Conservation (phyloP, 2,113 vertebrate species). For the Gadus chalcogrammus region DNA sequence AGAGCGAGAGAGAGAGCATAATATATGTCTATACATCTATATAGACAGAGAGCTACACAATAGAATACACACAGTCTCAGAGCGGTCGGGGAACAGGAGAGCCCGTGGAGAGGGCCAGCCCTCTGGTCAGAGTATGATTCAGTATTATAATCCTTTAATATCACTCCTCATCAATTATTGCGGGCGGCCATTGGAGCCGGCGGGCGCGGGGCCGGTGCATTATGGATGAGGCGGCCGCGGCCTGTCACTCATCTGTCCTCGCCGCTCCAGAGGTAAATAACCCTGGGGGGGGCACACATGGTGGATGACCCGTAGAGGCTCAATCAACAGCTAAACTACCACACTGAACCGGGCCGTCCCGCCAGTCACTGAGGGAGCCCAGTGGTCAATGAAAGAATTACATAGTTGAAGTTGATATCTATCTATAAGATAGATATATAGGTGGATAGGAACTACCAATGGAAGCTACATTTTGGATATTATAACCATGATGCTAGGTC, state of each 20-base stretch:
- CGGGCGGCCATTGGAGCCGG: slow-evolving; percentile 43
- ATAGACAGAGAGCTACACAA: not conserved
- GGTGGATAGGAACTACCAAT: no score
- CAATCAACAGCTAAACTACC: no score
- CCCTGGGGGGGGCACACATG: slow-evolving; percentile 46
- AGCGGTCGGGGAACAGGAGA: not conserved
- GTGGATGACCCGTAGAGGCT: slow-evolving; percentile 14
- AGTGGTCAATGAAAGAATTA: no score
- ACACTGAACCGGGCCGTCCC: no score
- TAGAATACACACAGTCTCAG: not conserved
- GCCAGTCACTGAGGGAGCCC: no score
- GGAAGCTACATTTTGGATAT: no score
- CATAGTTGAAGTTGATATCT: no score
- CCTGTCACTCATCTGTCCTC: slow-evolving; percentile 56
- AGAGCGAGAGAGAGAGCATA: not conserved
- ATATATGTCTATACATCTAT: no score
- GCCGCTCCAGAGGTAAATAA: slow-evolving; percentile 53
- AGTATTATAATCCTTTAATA: slow-evolving; percentile 64
- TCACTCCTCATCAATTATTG: slow-evolving; percentile 58
- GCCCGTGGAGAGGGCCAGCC: slow-evolving; percentile 26
- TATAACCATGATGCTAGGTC: no score
- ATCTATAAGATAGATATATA: no score
- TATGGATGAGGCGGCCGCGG: slow-evolving; percentile 54
- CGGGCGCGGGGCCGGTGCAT: slow-evolving; percentile 48
- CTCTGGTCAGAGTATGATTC: slow-evolving; percentile 58